A percentile compares a stretch with the other conserved stretches of the same genome.
phyloP scores from a whole-genome alignment of 2,797 vertebrate genomes.

The Okamejei kenojei region DNA sequence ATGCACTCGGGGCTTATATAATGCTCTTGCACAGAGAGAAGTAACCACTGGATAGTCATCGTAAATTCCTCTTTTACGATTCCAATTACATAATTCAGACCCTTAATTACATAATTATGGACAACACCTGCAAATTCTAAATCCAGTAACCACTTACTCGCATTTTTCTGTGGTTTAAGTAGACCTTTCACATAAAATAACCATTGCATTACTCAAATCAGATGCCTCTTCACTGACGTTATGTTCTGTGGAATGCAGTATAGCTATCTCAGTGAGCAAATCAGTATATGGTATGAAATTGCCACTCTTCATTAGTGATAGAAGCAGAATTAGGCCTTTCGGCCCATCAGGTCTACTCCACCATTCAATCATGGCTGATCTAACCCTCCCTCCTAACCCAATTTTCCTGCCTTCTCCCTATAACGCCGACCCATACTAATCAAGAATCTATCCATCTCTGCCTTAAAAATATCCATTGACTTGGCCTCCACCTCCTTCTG shows the following conservation, averaged over 20 bases:
- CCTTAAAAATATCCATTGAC: too few species aligned
- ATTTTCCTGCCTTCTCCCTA: too few species aligned
- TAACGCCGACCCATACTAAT: too few species aligned
- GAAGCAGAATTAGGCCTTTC: too few species aligned
- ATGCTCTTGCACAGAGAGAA: not conserved
- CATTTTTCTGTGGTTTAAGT: not conserved
- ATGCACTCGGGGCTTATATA: too few species aligned
- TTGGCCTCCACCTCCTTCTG: too few species aligned
- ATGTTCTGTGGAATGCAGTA: not conserved
- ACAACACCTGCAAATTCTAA: not conserved
- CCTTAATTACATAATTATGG: too few species aligned
- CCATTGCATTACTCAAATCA: not conserved
- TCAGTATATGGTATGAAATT: not conserved
- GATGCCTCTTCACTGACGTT: not conserved
- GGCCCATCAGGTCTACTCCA: too few species aligned
- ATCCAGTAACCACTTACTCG: not conserved
- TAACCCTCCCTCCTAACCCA: too few species aligned
- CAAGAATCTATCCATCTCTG: too few species aligned
- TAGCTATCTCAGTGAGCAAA: not conserved
- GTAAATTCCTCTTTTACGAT: not conserved
- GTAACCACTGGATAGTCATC: not conserved
- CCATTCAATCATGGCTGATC: too few species aligned
- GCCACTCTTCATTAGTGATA: not conserved
- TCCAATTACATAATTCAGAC: not conserved
- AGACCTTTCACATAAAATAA: not conserved